Evolutionary conservation across 1,140 invertebrate species (phyloP).

Genomic region (Gonatopus flavifemur): DNA sequence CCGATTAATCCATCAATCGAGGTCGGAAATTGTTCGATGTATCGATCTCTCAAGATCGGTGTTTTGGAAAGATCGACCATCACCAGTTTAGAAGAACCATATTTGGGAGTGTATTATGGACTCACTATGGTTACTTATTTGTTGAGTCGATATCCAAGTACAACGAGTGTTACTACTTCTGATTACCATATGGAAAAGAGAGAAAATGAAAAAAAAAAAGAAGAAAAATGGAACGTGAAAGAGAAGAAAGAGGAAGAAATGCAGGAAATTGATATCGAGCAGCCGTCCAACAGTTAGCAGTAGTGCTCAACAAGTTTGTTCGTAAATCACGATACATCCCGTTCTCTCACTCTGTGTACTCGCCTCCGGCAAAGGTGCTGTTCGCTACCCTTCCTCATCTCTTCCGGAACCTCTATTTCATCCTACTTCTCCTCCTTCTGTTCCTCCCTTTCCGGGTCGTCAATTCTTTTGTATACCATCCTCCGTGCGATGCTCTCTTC

Average conservation of each 20-base stretch:
- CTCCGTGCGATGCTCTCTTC: too few species aligned
- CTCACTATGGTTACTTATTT: too few species aligned
- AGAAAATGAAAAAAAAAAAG: constrained; percentile 30
- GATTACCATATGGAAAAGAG: constrained; percentile 32
- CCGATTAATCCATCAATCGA: too few species aligned
- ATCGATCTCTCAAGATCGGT: too few species aligned
- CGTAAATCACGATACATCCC: constrained; percentile 41
- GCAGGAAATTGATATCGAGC: constrained; percentile 34
- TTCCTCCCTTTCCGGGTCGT: too few species aligned
- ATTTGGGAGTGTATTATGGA: too few species aligned
- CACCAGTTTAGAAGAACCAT: too few species aligned
- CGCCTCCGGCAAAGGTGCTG: constrained; percentile 13
- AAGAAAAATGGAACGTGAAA: constrained; percentile 9
- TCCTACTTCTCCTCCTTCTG: constrained; percentile 15
- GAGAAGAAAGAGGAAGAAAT: neutral
- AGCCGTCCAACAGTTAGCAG: constrained; percentile 30
- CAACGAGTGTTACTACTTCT: constrained; percentile 28
- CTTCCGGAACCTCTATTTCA: constrained; percentile 19
- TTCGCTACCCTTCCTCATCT: constrained; percentile 5
- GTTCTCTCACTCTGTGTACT: constrained; percentile 4
- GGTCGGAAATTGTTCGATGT: too few species aligned
- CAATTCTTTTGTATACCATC: too few species aligned
- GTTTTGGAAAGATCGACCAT: too few species aligned
- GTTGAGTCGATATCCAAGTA: too few species aligned
- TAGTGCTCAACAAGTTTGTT: constrained; percentile 45